Base-by-base conservation (phyloP, 2,888 invertebrate species). In the Oscheius sp. region DNA sequence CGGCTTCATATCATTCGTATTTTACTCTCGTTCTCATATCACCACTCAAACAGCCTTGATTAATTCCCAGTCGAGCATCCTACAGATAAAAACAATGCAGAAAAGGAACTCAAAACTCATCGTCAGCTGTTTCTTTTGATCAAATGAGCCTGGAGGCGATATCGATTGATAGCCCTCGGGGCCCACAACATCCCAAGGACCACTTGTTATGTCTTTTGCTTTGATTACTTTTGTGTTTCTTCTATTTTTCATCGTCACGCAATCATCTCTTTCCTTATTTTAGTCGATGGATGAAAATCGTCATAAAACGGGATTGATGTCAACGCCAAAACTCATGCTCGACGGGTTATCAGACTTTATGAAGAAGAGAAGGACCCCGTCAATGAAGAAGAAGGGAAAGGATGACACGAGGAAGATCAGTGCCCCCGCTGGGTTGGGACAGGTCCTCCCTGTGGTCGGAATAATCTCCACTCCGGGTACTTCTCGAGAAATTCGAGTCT, bases 371-470 rank as follows among this genome's bases (percentile, higher is more conserved):
- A 57, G 73, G 28, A 72, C 73, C n/a, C 71, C 76, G 61, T 45
- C 69, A 64, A 49, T 61, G 67, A 30, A 70, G 14, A 71, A 71
- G 41, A 70, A 67, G 17, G 65, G 71, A 14, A 65, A 63, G 2
- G 71, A 69, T 22, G 56, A 67, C 0, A 38, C 44, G 2, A 28
- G 77, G 24, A 77, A 77, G 50, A 67, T 67, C 17, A 71, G 71
- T 22, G 77, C 77, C 2, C 77, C 77, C 12, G 73, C 70, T 45
- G 71, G 73, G 33, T 56, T 76, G 49, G 68, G 71, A 22, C 65
- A 68, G 33, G 77, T 76, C 22, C 64, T 69, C 8, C 76, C 75
- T 1, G 47, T 71, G 17, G 70, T 73, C 30, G 75, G 73, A 24
- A 73, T 72, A 14, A 28, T 44, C 30, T 47, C 62, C 20, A 47